Conservation (phyloP, 2,797 vertebrate genomes). For the Dromococcyx pavoninus region DNA sequence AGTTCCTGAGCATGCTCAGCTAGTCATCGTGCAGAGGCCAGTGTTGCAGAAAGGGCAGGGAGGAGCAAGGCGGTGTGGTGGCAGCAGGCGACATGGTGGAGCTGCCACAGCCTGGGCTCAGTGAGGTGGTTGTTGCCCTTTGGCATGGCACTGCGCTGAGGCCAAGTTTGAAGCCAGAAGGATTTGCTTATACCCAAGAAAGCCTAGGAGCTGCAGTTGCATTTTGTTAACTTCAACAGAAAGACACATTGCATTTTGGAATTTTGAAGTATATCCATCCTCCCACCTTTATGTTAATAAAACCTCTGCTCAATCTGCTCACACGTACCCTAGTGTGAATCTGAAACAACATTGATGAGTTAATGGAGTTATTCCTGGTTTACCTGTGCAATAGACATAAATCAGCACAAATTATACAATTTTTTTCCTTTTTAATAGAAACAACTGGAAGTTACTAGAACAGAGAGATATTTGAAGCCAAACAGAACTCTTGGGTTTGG, state of each 20-base stretch:
- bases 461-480: constrained; percentile 51
- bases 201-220: not conserved
- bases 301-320: not conserved
- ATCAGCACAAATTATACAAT: not conserved
- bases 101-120: accelerated
- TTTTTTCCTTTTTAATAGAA: not conserved
- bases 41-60: not conserved
- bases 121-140: not conserved
- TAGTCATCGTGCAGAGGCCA: accelerated
- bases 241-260: not conserved
- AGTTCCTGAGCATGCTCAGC: accelerated
- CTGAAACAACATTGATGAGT: not conserved
- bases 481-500: constrained; percentile 43
- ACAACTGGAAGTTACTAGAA: constrained; percentile 57
- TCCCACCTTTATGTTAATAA: not conserved
- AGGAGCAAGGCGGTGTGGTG: accelerated
- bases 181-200: not conserved
- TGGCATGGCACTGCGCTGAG: not conserved
- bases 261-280: not conserved
- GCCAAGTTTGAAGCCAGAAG: accelerated
- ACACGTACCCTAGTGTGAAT: not conserved
- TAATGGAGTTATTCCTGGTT: not conserved
- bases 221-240: not conserved
- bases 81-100: not conserved
- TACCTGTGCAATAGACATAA: not conserved